Evolutionary conservation across 1,140 invertebrate genomes (phyloP).

Genomic region (Trachelipus rathkii): DNA sequence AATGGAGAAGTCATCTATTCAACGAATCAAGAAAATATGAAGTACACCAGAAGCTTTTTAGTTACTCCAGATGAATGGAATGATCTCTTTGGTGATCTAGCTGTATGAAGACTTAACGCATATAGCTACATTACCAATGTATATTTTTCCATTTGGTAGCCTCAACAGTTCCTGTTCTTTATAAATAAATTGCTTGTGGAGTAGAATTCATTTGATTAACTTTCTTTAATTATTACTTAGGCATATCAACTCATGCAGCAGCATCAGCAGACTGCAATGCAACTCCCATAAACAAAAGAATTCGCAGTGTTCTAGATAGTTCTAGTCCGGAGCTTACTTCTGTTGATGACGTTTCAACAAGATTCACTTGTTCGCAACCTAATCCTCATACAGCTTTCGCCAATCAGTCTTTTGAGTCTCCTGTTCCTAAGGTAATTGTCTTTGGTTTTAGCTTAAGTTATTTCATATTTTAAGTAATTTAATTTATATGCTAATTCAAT

Average conservation of each 20-base stretch:
- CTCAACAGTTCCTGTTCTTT: no score
- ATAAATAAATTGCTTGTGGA: no score
- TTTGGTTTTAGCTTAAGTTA: not conserved
- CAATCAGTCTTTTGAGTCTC: constrained; percentile 23
- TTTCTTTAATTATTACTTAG: no score
- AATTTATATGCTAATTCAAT: no score
- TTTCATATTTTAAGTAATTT: no score
- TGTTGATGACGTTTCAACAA: constrained; percentile 42
- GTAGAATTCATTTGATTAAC: no score
- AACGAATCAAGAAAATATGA: no score
- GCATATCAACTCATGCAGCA: no score
- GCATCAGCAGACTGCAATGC: no score
- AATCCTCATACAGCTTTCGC: constrained; percentile 45
- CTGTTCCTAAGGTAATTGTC: not conserved
- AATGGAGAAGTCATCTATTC: no score
- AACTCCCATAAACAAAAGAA: constrained; percentile 46
- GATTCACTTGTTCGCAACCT: constrained; percentile 52
- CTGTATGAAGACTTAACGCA: constrained; percentile 55
- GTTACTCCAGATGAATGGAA: not conserved
- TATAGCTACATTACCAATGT: constrained; percentile 94
- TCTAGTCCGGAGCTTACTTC: constrained; percentile 40
- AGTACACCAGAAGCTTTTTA: not conserved
- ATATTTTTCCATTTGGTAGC: no score
- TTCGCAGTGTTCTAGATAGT: constrained; percentile 49
- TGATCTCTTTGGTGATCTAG: constrained; percentile 46